Evolutionary conservation across 1,140 invertebrate species (phyloP).

Genomic region (Sycophila sp.): DNA sequence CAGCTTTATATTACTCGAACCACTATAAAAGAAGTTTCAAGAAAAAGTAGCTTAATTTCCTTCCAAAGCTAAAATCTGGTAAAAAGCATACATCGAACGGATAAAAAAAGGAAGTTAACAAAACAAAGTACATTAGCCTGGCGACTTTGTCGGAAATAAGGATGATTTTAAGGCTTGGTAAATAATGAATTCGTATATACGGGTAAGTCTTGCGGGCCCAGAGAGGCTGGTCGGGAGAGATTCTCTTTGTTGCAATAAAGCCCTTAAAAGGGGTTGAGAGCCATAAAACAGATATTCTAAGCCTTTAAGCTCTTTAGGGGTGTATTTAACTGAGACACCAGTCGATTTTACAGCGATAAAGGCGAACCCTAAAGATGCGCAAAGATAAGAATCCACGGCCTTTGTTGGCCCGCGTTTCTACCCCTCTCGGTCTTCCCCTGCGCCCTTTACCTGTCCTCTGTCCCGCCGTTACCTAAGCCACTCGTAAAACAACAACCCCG

Average conservation of each 20-base stretch:
- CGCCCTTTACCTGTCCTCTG: background rate
- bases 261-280: constrained; percentile 5
- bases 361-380: constrained; percentile 1
- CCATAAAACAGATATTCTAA: constrained; percentile 36
- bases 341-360: constrained; percentile 29
- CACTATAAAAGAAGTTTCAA: too few relatives aligned
- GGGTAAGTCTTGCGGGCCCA: background rate
- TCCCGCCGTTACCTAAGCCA: background rate
- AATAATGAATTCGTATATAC: constrained; percentile 20
- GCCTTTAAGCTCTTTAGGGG: constrained; percentile 34
- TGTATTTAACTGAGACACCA: constrained; percentile 28
- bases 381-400: constrained; percentile 15
- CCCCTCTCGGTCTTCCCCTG: background rate
- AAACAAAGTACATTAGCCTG: background rate
- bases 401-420: background rate
- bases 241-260: constrained; percentile 33
- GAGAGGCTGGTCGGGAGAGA: background rate
- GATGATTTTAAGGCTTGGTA: background rate
- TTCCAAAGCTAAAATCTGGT: too few relatives aligned
- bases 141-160: too few relatives aligned
- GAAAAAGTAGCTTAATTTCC: too few relatives aligned
- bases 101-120: background rate
- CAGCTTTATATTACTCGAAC: too few relatives aligned
- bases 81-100: background rate
- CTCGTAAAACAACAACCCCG: background rate